Percentiles rank a stretch among this genome's conserved stretches.
Evolutionary conservation across 2,888 invertebrate genomes (phyloP).

Genomic region (Chrysotoxum bicinctum): DNA sequence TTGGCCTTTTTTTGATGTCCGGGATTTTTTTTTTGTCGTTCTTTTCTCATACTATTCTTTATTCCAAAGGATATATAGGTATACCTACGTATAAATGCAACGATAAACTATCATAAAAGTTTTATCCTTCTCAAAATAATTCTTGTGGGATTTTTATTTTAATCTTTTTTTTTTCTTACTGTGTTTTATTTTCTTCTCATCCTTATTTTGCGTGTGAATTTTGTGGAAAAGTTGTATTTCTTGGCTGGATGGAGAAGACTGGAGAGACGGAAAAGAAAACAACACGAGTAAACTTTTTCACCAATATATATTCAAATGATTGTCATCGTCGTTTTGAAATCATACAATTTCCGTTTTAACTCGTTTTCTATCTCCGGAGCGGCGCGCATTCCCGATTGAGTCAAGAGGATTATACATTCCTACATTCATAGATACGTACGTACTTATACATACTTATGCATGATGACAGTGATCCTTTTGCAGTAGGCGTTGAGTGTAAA

Average conservation of each 20-base stretch:
- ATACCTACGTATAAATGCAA: constrained; percentile 44
- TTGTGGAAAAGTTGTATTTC: constrained; percentile 44
- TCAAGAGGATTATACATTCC: constrained; percentile 35
- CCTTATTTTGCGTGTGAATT: constrained; percentile 47
- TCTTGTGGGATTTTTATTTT: constrained; percentile 66
- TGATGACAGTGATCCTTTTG: constrained; percentile 35
- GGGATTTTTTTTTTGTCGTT: background rate
- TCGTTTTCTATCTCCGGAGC: constrained; percentile 70
- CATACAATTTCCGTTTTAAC: constrained; percentile 69
- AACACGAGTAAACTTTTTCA: constrained; percentile 49
- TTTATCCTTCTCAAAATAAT: constrained; percentile 70
- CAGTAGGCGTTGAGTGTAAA: constrained; percentile 59
- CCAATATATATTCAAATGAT: constrained; percentile 73
- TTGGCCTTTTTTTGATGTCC: constrained; percentile 50
- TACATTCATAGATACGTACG: background rate
- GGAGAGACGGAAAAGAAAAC: background rate
- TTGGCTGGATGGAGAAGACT: no score
- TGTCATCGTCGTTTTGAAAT: constrained; percentile 69
- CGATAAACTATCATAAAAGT: constrained; percentile 72
- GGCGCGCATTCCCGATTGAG: constrained; percentile 49
- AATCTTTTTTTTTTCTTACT: constrained; percentile 18
- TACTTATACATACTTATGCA: background rate
- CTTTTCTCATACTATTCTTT: constrained; percentile 21
- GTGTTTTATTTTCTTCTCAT: constrained; percentile 1
- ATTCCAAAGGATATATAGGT: background rate